These are phyloP conservation scores for Nomada hirtipes DNA, from an alignment of 2,888 invertebrate genomes.

Conservation along the genomic window DNA sequence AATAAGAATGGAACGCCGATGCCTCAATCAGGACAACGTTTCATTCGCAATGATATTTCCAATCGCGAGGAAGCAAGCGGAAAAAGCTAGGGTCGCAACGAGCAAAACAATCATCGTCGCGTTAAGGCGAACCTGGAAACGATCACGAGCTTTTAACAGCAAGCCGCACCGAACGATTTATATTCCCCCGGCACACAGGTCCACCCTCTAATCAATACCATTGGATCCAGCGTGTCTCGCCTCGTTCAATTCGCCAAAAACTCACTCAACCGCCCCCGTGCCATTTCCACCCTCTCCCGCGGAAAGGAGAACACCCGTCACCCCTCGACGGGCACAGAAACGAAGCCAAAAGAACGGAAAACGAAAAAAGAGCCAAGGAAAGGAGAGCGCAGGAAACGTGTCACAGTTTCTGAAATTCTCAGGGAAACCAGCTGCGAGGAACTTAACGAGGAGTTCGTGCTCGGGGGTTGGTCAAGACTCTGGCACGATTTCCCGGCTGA, in stretches of 20 bases:
- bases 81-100: neutral
- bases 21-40: neutral
- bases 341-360: no score
- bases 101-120: conserved; percentile 25
- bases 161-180: conserved; percentile 30
- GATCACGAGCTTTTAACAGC: conserved; percentile 47
- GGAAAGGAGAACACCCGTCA: no score
- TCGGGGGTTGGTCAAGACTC: conserved; percentile 30
- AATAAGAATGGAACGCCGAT: conserved; percentile 10
- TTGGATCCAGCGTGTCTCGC: conserved; percentile 37
- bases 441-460: neutral
- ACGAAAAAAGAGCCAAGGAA: no score
- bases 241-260: conserved; percentile 8
- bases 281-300: neutral
- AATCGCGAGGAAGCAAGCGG: neutral
- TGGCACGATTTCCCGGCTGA: conserved; percentile 50
- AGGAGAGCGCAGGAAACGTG: neutral
- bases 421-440: conserved; percentile 13
- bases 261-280: conserved; percentile 5
- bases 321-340: no score
- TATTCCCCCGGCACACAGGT: conserved; percentile 13
- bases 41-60: neutral
- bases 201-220: conserved; percentile 37
- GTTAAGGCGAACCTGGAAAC: neutral
- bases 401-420: neutral